These are phyloP conservation scores for Elysia chlorotica DNA, from an alignment of 1,140 invertebrate genomes.

Conservation along the genomic window DNA sequence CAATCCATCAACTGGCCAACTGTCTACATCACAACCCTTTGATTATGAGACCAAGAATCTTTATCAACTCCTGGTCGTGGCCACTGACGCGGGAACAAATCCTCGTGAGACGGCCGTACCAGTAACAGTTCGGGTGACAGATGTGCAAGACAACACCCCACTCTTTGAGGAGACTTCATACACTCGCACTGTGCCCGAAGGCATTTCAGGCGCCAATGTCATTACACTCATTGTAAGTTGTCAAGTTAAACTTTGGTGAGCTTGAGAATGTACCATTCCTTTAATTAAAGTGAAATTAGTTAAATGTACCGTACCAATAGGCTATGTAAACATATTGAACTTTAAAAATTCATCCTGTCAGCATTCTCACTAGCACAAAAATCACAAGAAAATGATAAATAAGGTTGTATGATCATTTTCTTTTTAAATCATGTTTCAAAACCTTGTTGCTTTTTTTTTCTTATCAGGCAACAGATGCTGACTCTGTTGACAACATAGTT, in stretches of 20 bases:
- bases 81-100: not conserved
- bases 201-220: not conserved
- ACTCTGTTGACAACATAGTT: not conserved
- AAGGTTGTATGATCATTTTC: too few relatives aligned
- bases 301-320: too few relatives aligned
- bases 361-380: too few relatives aligned
- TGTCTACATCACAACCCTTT: not conserved
- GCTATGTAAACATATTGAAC: too few relatives aligned
- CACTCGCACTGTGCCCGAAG: not conserved
- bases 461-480: constrained; percentile 10
- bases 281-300: too few relatives aligned
- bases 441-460: too few relatives aligned
- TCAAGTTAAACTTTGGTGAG: too few relatives aligned
- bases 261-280: too few relatives aligned
- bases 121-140: constrained; percentile 3
- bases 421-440: too few relatives aligned
- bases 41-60: constrained; percentile 10
- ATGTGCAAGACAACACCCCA: constrained; percentile 1
- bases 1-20: not conserved
- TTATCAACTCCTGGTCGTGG: not conserved
- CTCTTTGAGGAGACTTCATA: not conserved
- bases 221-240: not conserved
- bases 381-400: too few relatives aligned
- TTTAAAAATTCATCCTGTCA: too few relatives aligned
- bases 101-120: not conserved